Evolutionary conservation across 2,888 invertebrate species (phyloP).

Genomic region (Leuctra nigra): DNA sequence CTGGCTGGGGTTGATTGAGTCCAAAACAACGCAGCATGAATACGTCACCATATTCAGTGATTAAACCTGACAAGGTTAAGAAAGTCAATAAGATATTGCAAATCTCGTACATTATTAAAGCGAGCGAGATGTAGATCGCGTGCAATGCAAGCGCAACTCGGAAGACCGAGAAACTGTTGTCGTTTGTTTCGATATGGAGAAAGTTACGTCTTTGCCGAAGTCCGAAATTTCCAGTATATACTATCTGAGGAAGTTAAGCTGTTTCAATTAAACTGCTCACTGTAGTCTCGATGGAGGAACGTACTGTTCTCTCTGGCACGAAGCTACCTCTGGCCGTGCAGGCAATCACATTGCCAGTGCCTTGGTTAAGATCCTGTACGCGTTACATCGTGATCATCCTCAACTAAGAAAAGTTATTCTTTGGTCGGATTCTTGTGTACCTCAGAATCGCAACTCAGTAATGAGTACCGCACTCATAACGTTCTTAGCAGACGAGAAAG

Average conservation of each 20-base stretch:
- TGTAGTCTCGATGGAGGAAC: not conserved
- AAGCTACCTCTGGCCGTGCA: not conserved
- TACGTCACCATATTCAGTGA: too few species aligned
- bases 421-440: constrained; percentile 3
- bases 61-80: too few species aligned
- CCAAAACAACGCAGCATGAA: too few species aligned
- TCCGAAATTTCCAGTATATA: not conserved
- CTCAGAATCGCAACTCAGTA: too few species aligned
- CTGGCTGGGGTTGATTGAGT: too few species aligned
- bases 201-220: not conserved
- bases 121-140: not conserved
- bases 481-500: too few species aligned
- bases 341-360: constrained; percentile 10
- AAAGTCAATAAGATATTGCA: too few species aligned
- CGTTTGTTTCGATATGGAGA: not conserved
- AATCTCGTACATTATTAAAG: too few species aligned
- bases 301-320: constrained; percentile 1
- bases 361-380: not conserved
- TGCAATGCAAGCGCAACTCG: too few species aligned
- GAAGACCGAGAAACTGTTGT: not conserved
- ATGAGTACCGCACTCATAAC: too few species aligned
- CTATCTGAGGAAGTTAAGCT: not conserved
- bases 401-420: not conserved
- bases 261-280: constrained; percentile 3
- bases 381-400: not conserved